Evolutionary conservation across 2,113 vertebrate species (phyloP).

Genomic region (Odobenus rosmarus): DNA sequence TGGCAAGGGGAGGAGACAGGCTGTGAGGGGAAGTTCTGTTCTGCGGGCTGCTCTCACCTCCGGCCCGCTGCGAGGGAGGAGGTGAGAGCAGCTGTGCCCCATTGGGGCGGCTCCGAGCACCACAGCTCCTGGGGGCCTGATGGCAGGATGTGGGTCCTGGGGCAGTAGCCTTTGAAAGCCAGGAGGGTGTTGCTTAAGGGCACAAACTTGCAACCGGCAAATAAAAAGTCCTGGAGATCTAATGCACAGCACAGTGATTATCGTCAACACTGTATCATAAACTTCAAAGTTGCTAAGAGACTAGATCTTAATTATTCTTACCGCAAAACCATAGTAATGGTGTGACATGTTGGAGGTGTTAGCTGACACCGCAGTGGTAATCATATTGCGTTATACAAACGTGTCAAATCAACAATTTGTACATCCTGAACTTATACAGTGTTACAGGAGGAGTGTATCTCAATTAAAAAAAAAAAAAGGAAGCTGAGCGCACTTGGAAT

Average conservation of each 20-base stretch:
- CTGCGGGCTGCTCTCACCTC: too few relatives aligned
- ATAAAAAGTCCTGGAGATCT: neutral
- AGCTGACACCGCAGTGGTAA: rapidly evolving
- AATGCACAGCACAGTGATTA: rapidly evolving
- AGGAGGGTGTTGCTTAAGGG: neutral
- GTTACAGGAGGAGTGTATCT: too few relatives aligned
- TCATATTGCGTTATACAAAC: rapidly evolving
- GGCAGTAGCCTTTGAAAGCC: neutral
- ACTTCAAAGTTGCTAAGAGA: neutral
- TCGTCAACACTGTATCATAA: rapidly evolving
- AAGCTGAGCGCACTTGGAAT: too few relatives aligned
- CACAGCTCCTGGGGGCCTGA: rapidly evolving
- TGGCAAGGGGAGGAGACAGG: neutral
- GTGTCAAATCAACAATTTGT: neutral
- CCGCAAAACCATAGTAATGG: rapidly evolving
- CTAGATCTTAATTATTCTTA: neutral
- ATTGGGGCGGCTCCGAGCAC: too few relatives aligned
- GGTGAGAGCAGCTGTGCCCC: rapidly evolving
- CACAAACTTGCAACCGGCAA: neutral
- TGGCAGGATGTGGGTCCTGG: rapidly evolving
- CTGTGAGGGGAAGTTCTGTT: too few relatives aligned
- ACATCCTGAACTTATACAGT: neutral
- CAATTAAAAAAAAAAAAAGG: too few relatives aligned
- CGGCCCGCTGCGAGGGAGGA: rapidly evolving
- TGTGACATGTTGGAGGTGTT: neutral